Evolutionary conservation across 2,888 invertebrate species (phyloP).

Genomic region (Idaea straminata): DNA sequence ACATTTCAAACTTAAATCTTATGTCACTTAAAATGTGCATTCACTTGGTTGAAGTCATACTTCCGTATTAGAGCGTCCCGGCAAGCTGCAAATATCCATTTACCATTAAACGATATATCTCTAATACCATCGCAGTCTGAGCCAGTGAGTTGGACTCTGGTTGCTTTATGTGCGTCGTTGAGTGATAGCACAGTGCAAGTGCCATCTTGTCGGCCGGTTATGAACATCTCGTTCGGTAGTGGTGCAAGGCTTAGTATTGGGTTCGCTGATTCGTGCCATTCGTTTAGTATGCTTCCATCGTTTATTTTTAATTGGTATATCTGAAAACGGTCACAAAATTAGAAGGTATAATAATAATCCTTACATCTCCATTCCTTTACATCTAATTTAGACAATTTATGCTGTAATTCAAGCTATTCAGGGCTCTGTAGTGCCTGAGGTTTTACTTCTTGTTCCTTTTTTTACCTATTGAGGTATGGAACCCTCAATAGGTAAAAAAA

Average conservation of each 20-base stretch:
- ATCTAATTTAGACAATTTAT: no score
- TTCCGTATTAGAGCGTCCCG: conserved; percentile 83
- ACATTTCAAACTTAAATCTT: conserved; percentile 8
- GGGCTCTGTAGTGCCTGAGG: no score
- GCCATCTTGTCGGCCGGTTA: conserved; percentile 83
- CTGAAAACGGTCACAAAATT: conserved; percentile 40
- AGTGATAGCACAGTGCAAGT: conserved; percentile 78
- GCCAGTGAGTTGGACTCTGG: conserved; percentile 82
- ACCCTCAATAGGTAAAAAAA: no score
- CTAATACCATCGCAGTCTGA: conserved; percentile 86
- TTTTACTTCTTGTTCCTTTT: no score
- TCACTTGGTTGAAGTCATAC: conserved; percentile 78
- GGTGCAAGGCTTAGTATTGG: conserved; percentile 76
- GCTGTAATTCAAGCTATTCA: no score
- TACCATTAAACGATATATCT: conserved; percentile 79
- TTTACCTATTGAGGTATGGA: no score
- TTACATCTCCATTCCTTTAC: no score
- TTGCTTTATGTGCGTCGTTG: conserved; percentile 47
- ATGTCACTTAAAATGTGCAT: conserved; percentile 68
- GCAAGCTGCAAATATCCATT: conserved; percentile 82
- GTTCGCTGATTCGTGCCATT: conserved; percentile 79
- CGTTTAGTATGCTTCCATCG: conserved; percentile 50
- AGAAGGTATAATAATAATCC: not conserved
- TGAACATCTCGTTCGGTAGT: conserved; percentile 73
- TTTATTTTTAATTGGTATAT: conserved; percentile 51